Evolutionary conservation across 2,113 vertebrate species (phyloP).

Genomic region (Pipra filicauda): DNA sequence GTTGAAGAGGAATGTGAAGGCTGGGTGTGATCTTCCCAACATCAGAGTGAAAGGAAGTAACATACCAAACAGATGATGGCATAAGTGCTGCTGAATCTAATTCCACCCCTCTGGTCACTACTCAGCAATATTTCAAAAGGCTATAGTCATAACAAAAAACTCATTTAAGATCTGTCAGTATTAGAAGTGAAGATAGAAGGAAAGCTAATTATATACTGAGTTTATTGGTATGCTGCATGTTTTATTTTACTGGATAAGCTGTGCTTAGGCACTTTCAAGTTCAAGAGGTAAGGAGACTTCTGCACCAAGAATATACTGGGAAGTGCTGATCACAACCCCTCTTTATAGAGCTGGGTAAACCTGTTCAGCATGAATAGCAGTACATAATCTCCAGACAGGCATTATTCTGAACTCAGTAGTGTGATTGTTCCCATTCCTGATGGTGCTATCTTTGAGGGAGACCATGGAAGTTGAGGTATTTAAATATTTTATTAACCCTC

Average conservation of each 20-base stretch:
- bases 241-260: not conserved
- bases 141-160: conserved; percentile 49
- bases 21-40: conserved; percentile 77
- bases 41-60: conserved; percentile 73
- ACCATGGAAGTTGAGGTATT: not conserved
- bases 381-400: not conserved
- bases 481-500: not conserved
- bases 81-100: conserved; percentile 45
- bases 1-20: conserved; percentile 68
- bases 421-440: not conserved
- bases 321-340: not conserved
- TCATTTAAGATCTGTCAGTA: conserved; percentile 19
- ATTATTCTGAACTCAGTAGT: not conserved
- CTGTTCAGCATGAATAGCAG: conserved; percentile 1
- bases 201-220: not conserved
- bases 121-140: conserved; percentile 70
- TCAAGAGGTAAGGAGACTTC: conserved; percentile 34
- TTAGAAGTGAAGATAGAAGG: conserved; percentile 53
- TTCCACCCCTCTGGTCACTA: conserved; percentile 65
- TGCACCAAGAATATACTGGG: not conserved
- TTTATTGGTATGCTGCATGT: not conserved
- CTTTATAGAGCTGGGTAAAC: not conserved
- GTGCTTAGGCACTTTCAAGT: not conserved
- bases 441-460: not conserved
- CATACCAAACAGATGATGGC: conserved; percentile 74